phyloP scores from a whole-genome alignment of 2,797 vertebrate species.

The Gallinago nigripennis region DNA sequence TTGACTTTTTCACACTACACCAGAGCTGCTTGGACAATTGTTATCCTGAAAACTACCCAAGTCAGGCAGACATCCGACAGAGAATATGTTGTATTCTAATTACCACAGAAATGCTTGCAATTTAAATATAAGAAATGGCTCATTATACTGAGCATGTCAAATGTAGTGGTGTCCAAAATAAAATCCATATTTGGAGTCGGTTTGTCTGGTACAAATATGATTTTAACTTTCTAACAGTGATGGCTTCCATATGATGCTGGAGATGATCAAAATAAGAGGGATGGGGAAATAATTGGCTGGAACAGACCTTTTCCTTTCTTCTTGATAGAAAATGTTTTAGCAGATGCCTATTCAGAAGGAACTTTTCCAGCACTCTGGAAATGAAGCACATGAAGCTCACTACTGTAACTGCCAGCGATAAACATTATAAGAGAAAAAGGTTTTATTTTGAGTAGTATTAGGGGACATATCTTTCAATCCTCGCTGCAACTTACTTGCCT shows the following conservation, averaged over 20 bases:
- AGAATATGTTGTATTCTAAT: slow-evolving; percentile 34
- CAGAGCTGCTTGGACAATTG: neutral
- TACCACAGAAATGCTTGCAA: slow-evolving; percentile 35
- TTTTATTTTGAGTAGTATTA: neutral
- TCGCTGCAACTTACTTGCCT: neutral
- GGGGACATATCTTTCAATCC: neutral
- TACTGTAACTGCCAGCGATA: neutral
- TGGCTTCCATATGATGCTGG: slow-evolving; percentile 70
- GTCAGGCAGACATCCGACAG: neutral
- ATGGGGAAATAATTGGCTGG: slow-evolving; percentile 51
- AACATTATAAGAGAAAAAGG: neutral
- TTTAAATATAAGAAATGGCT: slow-evolving; percentile 48
- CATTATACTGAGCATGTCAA: slow-evolving; percentile 32
- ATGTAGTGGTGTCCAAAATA: slow-evolving; percentile 53
- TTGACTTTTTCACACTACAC: neutral
- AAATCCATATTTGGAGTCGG: slow-evolving; percentile 59
- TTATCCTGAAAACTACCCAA: slow-evolving; percentile 3
- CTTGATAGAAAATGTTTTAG: slow-evolving; percentile 48
- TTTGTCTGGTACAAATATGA: slow-evolving; percentile 70
- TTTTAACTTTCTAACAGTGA: slow-evolving; percentile 58
- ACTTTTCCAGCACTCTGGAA: slow-evolving; percentile 29
- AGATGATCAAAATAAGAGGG: slow-evolving; percentile 44
- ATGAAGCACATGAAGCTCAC: neutral
- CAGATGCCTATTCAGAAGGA: slow-evolving; percentile 39
- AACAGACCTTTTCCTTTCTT: slow-evolving; percentile 50